These are phyloP conservation scores for Pantherophis guttatus DNA, from an alignment of 2,113 vertebrate species.

Conservation along the genomic window DNA sequence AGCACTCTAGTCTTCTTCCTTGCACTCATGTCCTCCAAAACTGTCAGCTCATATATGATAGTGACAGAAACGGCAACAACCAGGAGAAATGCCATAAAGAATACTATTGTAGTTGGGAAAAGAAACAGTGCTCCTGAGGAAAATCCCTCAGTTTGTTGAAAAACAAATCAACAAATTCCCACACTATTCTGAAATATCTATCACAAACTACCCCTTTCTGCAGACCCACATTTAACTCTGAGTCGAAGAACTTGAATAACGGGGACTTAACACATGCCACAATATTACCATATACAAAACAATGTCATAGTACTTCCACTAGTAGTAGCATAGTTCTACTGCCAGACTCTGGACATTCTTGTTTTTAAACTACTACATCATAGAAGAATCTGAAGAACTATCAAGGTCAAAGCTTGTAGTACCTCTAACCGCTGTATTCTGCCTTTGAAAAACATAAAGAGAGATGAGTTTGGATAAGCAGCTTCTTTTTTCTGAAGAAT, in stretches of 20 bases:
- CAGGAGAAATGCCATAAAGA: background rate
- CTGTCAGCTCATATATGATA: background rate
- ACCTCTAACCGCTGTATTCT: slow-evolving; percentile 97
- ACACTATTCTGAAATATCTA: background rate
- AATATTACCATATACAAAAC: background rate
- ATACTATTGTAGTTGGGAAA: background rate
- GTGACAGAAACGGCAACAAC: background rate
- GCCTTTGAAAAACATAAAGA: slow-evolving; percentile 99
- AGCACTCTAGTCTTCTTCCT: background rate
- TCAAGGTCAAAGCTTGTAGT: slow-evolving; percentile 16
- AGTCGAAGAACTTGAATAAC: background rate
- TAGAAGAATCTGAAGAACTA: background rate
- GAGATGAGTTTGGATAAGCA: slow-evolving; percentile 95
- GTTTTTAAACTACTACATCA: background rate
- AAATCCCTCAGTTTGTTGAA: background rate
- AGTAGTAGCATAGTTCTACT: background rate
- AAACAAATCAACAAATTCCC: background rate
- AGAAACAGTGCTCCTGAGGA: background rate
- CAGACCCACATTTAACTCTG: background rate
- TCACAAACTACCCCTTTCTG: background rate
- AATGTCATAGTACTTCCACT: background rate
- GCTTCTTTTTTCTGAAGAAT: slow-evolving; percentile 93
- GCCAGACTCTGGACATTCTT: background rate
- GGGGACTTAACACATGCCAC: background rate
- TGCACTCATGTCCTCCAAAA: background rate